phyloP scores from a whole-genome alignment of 2,888 invertebrate species.

The Antheraea assamensis region DNA sequence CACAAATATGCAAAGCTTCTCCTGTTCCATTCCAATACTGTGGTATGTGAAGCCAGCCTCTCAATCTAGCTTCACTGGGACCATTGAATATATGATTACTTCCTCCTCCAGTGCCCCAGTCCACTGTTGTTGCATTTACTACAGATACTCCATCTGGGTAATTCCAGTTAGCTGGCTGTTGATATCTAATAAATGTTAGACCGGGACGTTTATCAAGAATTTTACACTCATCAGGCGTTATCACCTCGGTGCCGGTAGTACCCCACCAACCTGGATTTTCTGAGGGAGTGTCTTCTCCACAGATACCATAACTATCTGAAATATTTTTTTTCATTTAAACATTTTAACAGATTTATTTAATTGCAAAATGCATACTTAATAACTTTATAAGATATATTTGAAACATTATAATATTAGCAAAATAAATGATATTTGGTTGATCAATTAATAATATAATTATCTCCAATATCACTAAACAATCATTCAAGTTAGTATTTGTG shows the following conservation, averaged over 20 bases:
- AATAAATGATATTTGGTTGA: background rate
- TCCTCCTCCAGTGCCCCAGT: conserved; percentile 88
- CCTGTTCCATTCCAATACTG: conserved; percentile 85
- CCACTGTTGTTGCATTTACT: conserved; percentile 92
- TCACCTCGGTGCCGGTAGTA: conserved; percentile 88
- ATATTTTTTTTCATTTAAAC: conserved; percentile 19
- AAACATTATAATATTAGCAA: no score
- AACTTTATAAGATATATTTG: no score
- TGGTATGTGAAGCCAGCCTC: conserved; percentile 92
- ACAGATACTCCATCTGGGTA: conserved; percentile 95
- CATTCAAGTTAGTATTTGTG: no score
- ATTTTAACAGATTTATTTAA: no score
- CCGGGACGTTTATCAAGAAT: conserved; percentile 91
- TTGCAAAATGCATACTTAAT: no score
- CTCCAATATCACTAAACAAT: no score
- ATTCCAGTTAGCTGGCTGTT: conserved; percentile 92
- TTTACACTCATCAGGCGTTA: conserved; percentile 89
- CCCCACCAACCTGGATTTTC: conserved; percentile 96
- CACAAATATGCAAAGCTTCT: conserved; percentile 89
- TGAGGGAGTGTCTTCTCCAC: conserved; percentile 92
- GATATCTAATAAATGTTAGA: conserved; percentile 93
- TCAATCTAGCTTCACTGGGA: conserved; percentile 88
- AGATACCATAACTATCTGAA: conserved; percentile 89
- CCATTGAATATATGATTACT: conserved; percentile 86
- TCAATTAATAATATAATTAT: background rate